Evolutionary conservation across 2,888 invertebrate genomes (phyloP).

Genomic region (Sphinx pinastri): DNA sequence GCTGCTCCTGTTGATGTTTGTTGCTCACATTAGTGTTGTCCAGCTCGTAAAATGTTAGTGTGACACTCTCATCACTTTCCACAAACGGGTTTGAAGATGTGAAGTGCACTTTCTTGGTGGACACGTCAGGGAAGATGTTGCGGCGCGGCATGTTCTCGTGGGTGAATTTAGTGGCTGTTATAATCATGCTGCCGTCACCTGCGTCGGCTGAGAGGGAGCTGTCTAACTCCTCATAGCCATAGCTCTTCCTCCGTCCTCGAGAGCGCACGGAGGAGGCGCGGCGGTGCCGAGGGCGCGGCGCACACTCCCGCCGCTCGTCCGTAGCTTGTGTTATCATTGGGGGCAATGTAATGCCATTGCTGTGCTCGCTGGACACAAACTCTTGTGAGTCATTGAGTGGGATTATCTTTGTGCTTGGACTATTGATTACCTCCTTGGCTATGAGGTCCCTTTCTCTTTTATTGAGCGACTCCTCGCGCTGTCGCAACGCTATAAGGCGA

Average conservation of each 20-base stretch:
- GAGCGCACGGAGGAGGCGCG: slow-evolving; percentile 57
- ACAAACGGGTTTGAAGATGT: slow-evolving; percentile 74
- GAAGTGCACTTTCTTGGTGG: slow-evolving; percentile 76
- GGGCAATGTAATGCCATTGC: slow-evolving; percentile 75
- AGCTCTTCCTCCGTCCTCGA: slow-evolving; percentile 63
- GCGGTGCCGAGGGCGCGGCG: slow-evolving; percentile 59
- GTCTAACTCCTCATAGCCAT: slow-evolving; percentile 82
- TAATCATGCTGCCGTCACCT: slow-evolving; percentile 80
- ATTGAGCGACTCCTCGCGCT: slow-evolving; percentile 79
- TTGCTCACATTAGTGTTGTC: slow-evolving; percentile 60
- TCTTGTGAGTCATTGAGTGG: slow-evolving; percentile 51
- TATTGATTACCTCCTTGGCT: slow-evolving; percentile 73
- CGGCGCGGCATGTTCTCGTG: slow-evolving; percentile 75
- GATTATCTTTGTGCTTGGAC: slow-evolving; percentile 64
- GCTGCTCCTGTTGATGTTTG: background rate
- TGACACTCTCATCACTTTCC: slow-evolving; percentile 80
- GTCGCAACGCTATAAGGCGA: slow-evolving; percentile 77
- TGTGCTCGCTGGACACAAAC: slow-evolving; percentile 42
- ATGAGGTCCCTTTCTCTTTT: slow-evolving; percentile 77
- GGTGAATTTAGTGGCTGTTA: slow-evolving; percentile 81
- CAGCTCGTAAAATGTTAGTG: slow-evolving; percentile 76
- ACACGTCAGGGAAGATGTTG: slow-evolving; percentile 69
- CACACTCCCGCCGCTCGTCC: slow-evolving; percentile 47
- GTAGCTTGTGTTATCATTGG: slow-evolving; percentile 56
- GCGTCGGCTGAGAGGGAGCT: slow-evolving; percentile 84